These are phyloP conservation scores for Microplitis demolitor DNA, from an alignment of 1,140 invertebrate species.

Conservation along the genomic window DNA sequence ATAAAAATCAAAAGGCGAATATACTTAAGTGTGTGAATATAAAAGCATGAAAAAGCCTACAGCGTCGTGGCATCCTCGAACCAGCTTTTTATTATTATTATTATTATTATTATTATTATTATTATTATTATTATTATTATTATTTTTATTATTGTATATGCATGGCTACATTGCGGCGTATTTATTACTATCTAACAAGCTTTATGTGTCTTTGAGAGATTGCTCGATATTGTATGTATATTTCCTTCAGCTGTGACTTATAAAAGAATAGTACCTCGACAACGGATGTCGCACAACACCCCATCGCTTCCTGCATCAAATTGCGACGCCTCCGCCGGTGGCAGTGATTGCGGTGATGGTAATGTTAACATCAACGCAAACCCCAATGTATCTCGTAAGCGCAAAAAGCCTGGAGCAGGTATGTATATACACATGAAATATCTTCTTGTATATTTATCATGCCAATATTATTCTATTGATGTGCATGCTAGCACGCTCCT, in stretches of 20 bases:
- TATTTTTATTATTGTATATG: conserved; percentile 28
- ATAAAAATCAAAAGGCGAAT: conserved; percentile 9
- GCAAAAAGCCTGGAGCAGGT: conserved; percentile 78
- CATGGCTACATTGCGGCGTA: not conserved
- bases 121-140: conserved; percentile 7
- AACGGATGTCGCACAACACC: conserved; percentile 44
- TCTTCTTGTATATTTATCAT: not conserved
- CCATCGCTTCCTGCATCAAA: conserved; percentile 27
- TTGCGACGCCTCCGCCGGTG: conserved; percentile 6
- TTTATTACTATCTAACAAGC: not conserved
- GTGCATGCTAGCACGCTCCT: conserved; percentile 21
- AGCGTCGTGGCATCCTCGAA: conserved; percentile 6
- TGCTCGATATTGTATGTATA: conserved; percentile 37
- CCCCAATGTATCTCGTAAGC: conserved; percentile 67
- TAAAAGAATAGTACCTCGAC: conserved; percentile 59
- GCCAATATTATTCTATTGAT: conserved; percentile 9
- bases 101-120: not conserved
- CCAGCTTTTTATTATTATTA: conserved; percentile 2
- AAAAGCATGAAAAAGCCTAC: not conserved
- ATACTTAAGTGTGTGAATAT: not conserved
- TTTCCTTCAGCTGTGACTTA: conserved; percentile 58
- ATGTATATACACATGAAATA: conserved; percentile 38
- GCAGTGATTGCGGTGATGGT: conserved; percentile 27
- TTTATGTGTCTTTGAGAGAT: conserved; percentile 18
- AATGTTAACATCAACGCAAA: conserved; percentile 37